Evolutionary conservation across 2,113 vertebrate species (phyloP).

Genomic region (Chloebia gouldiae): DNA sequence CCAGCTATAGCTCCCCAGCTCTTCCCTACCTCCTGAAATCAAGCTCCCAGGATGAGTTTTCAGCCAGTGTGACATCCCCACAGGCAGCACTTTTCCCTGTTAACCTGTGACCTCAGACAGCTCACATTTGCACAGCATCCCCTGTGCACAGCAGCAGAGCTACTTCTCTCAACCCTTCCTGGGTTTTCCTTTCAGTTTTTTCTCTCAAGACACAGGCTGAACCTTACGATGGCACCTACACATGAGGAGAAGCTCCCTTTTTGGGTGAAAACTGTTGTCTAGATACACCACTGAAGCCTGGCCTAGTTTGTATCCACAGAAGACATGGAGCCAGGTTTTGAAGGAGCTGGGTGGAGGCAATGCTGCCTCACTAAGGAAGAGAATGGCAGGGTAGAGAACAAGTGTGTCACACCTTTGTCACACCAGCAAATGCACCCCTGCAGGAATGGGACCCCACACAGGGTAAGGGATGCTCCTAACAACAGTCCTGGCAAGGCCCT

Average conservation of each 20-base stretch:
- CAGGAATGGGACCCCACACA: neutral
- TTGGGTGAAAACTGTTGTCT: neutral
- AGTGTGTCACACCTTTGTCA: neutral
- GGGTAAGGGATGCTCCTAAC: neutral
- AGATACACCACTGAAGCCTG: neutral
- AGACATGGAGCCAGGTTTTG: neutral
- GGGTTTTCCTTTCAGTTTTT: neutral
- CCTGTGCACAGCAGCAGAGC: neutral
- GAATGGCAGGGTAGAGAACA: neutral
- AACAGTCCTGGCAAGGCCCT: neutral
- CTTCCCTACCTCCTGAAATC: neutral
- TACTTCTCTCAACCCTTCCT: neutral
- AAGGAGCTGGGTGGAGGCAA: neutral
- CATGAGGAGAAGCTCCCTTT: neutral
- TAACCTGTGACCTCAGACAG: slow-evolving; percentile 52
- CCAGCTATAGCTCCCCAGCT: neutral
- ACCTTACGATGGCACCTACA: neutral
- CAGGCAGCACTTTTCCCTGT: slow-evolving; percentile 38
- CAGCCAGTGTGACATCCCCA: neutral
- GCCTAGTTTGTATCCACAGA: neutral
- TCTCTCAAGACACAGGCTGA: neutral
- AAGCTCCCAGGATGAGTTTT: neutral
- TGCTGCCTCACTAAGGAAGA: neutral
- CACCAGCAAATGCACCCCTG: neutral
- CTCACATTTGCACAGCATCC: neutral